Base-by-base conservation (phyloP, 2,888 invertebrate species). In the Leptinotarsa tumamoca region DNA sequence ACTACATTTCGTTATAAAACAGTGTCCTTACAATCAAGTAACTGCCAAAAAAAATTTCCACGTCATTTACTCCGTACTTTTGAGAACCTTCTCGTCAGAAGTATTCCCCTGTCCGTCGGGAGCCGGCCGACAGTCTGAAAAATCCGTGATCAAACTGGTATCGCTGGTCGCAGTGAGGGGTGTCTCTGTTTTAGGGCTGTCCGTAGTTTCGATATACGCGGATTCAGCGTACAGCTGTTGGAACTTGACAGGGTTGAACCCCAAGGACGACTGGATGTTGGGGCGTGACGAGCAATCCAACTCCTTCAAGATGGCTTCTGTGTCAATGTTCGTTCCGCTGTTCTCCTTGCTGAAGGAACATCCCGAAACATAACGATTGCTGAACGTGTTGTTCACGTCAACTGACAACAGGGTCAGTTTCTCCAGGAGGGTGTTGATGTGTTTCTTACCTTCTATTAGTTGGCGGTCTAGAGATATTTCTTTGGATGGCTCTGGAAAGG, bases 401-500 rank as follows among this genome's bases (percentile, higher is more conserved):
- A 82, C 81, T 10, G 83, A 83, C 15, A 83, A 76, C 27, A 84
- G 68, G 67, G 84, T 86, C 56, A 89, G 80, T 75, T 88, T 88
- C 76, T 88, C 86, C 69, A 89, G 78, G 43, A 89, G 79, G 51
- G 83, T 83, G 80, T 88, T 87, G 51, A 89, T 88, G 71, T 85
- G 84, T 73, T 86, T 85, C 80, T 87, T 87, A 18, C 86, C 80
- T 71, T 79, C 71, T 43, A 73, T 61, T 27, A 81, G 63, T 15
- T 79, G 78, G 70, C 71, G 70, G 72, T 80, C 79, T 17, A 78
- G 21, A 15, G 76, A 69, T 4, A 49, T 27, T n/a, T 49, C 49
- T 14, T 49, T 13, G 5, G 58, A 3, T 15, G 43, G 17, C 21
- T 54, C 70, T 70, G 49, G 4, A 23, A 58, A 61, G 52, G 15